Conservation (phyloP, 1,140 invertebrate genomes). For the Galleria mellonella region DNA sequence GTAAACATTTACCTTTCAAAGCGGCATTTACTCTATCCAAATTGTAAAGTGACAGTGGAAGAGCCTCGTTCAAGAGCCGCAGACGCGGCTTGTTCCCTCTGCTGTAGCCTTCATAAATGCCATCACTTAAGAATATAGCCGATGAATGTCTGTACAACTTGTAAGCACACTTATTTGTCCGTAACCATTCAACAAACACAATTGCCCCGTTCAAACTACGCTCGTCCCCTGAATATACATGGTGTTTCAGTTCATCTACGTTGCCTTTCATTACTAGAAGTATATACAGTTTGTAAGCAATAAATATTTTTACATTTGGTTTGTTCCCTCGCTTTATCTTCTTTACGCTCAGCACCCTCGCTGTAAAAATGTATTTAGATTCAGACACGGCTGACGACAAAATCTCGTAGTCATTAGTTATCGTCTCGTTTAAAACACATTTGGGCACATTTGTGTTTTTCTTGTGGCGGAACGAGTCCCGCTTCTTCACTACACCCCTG, state of each 20-base stretch:
- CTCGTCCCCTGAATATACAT: slow-evolving; percentile 52
- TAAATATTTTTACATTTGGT: slow-evolving; percentile 50
- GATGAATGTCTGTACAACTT: slow-evolving; percentile 66
- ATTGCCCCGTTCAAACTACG: slow-evolving; percentile 59
- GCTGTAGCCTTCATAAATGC: slow-evolving; percentile 41
- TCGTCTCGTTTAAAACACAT: slow-evolving; percentile 68
- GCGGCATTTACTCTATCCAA: slow-evolving; percentile 68
- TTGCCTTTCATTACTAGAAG: slow-evolving; percentile 61
- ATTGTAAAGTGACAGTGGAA: slow-evolving; percentile 63
- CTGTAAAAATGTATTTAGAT: slow-evolving; percentile 68
- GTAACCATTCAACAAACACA: slow-evolving; percentile 62
- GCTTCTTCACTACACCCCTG: slow-evolving; percentile 45
- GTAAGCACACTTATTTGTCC: slow-evolving; percentile 61
- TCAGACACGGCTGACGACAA: slow-evolving; percentile 65
- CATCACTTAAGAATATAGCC: slow-evolving; percentile 66
- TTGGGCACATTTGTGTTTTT: slow-evolving; percentile 58
- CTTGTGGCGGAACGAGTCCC: slow-evolving; percentile 46
- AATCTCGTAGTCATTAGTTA: slow-evolving; percentile 71
- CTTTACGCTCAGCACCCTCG: slow-evolving; percentile 59
- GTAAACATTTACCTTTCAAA: slow-evolving; percentile 69
- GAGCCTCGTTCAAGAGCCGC: slow-evolving; percentile 60
- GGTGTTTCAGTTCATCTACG: slow-evolving; percentile 46
- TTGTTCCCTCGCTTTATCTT: slow-evolving; percentile 59
- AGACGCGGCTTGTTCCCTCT: slow-evolving; percentile 45
- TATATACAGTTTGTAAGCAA: slow-evolving; percentile 61